Conservation (phyloP, 2,888 invertebrate genomes). For the Trachelus stipa region DNA sequence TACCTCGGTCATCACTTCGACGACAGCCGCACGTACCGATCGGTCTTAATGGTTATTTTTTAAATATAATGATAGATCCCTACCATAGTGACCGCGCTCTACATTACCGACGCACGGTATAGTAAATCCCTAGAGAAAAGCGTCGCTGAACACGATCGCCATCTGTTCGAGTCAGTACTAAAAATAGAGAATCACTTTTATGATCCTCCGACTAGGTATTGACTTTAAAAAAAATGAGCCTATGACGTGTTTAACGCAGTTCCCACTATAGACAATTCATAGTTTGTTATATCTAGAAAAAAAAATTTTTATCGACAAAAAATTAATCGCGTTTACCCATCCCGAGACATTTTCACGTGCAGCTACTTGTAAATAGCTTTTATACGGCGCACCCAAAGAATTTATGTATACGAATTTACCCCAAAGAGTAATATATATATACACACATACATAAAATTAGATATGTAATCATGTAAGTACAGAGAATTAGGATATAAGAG, state of each 20-base stretch:
- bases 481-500: too few species aligned
- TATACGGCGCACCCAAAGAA: conserved; percentile 45
- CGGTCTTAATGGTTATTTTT: conserved; percentile 41
- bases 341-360: neutral
- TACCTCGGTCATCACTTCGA: conserved; percentile 70
- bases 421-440: conserved; percentile 46
- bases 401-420: conserved; percentile 34
- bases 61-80: conserved; percentile 24
- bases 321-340: neutral
- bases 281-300: neutral
- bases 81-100: conserved; percentile 35
- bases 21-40: conserved; percentile 53
- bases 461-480: too few species aligned
- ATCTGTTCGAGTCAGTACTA: conserved; percentile 21
- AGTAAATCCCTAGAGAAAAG: too few species aligned
- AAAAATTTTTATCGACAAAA: neutral
- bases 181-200: neutral
- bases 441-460: conserved; percentile 20
- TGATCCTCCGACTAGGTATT: too few species aligned
- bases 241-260: too few species aligned
- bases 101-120: conserved; percentile 29
- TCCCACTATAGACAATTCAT: too few species aligned
- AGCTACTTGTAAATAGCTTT: conserved; percentile 42
- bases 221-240: too few species aligned
- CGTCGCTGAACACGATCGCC: conserved; percentile 31